A percentile compares a stretch with the other conserved stretches of the same genome.
Conservation (phyloP, 2,113 vertebrate genomes). For the Saguinus imperator region DNA sequence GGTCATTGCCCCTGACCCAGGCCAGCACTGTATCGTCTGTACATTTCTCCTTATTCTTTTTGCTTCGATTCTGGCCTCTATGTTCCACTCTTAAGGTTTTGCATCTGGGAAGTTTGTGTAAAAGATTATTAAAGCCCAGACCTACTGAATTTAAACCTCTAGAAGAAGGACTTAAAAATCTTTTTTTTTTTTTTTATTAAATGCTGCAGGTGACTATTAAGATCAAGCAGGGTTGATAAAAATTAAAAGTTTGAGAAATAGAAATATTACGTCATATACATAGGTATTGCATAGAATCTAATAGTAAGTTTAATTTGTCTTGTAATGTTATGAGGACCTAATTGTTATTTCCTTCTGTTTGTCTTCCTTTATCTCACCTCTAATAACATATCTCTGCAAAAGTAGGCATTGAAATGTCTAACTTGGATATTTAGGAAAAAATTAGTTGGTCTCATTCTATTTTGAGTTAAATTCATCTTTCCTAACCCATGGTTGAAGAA, state of each 20-base stretch:
- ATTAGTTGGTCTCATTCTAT: slow-evolving; percentile 40
- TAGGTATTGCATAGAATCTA: background rate
- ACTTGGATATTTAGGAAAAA: background rate
- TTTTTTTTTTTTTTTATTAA: background rate
- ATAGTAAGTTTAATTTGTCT: background rate
- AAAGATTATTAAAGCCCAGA: background rate
- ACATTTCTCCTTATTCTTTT: background rate
- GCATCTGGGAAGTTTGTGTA: background rate
- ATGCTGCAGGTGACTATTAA: background rate
- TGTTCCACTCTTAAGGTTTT: background rate
- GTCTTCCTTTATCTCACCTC: background rate
- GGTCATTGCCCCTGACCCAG: background rate
- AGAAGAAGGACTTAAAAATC: background rate
- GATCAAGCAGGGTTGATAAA: background rate
- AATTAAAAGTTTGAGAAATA: background rate
- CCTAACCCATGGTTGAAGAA: slow-evolving; percentile 30
- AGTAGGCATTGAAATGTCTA: background rate
- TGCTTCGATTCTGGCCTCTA: background rate
- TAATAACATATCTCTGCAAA: background rate
- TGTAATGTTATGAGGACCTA: background rate
- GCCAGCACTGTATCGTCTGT: background rate
- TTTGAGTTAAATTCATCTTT: slow-evolving; percentile 46
- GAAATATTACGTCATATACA: background rate
- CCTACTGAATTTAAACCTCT: background rate
- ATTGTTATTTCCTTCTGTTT: background rate